Evolutionary conservation across 1,140 invertebrate species (phyloP).

Genomic region (Ectropis grisescens): DNA sequence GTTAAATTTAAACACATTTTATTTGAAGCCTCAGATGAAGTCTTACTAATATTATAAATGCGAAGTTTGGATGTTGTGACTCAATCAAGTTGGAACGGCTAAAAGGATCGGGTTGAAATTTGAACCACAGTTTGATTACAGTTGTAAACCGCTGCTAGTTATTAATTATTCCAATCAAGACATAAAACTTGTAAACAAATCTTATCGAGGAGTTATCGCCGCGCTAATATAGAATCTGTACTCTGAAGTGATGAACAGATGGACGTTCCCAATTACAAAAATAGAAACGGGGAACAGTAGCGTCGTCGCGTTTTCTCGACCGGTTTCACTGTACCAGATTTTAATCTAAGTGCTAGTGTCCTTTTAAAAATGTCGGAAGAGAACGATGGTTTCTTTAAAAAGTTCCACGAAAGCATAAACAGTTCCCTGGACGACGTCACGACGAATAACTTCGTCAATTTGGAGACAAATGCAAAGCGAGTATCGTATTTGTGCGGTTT

Average conservation of each 20-base stretch:
- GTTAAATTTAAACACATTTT: no score
- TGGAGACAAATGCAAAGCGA: conserved; percentile 49
- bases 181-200: no score
- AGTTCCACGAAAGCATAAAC: conserved; percentile 49
- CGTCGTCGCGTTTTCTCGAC: conserved; percentile 29
- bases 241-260: conserved; percentile 35
- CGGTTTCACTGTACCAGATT: no score
- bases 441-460: conserved; percentile 59
- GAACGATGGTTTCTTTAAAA: conserved; percentile 49
- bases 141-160: no score
- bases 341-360: conserved; percentile 16
- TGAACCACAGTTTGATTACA: no score
- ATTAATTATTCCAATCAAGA: no score
- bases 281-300: conserved; percentile 39
- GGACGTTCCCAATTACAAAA: conserved; percentile 49
- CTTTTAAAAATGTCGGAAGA: conserved; percentile 38
- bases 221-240: background rate
- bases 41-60: no score
- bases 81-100: no score
- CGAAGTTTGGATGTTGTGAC: no score
- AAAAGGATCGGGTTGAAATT: no score
- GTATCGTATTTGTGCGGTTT: conserved; percentile 46
- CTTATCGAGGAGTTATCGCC: no score
- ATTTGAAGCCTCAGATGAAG: no score
- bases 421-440: conserved; percentile 44